Percentiles rank a stretch among this genome's conserved stretches.
Evolutionary conservation across 2,797 vertebrate species (phyloP).

Genomic region (Myotis myotis): DNA sequence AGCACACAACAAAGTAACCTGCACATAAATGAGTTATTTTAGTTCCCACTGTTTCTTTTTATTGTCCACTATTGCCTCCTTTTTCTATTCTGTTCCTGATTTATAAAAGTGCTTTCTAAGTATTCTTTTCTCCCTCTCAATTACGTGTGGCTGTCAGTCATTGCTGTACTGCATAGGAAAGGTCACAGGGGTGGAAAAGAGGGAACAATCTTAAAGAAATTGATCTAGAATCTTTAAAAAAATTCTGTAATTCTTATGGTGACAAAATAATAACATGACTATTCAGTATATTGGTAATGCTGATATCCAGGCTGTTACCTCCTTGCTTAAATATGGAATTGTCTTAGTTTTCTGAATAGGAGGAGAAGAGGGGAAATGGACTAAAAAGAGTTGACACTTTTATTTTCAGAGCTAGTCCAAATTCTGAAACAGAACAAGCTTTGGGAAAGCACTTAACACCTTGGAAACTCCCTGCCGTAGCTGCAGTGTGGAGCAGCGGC

Average conservation of each 20-base stretch:
- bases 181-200: neutral
- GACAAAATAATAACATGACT: constrained; percentile 22
- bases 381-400: neutral
- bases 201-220: neutral
- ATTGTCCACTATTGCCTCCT: neutral
- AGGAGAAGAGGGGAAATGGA: neutral
- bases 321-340: neutral
- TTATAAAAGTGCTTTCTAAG: neutral
- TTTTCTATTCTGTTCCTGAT: neutral
- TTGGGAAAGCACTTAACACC: neutral
- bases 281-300: neutral
- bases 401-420: neutral
- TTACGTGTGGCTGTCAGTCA: neutral
- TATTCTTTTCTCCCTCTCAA: neutral
- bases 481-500: neutral
- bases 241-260: neutral
- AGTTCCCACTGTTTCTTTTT: neutral
- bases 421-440: neutral
- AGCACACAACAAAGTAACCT: neutral
- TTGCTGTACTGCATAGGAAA: neutral
- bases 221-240: neutral
- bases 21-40: neutral
- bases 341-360: neutral
- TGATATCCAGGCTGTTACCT: neutral
- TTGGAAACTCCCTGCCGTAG: neutral